phyloP scores from a whole-genome alignment of 2,888 invertebrate genomes.

The Fissipunctia ypsillon region DNA sequence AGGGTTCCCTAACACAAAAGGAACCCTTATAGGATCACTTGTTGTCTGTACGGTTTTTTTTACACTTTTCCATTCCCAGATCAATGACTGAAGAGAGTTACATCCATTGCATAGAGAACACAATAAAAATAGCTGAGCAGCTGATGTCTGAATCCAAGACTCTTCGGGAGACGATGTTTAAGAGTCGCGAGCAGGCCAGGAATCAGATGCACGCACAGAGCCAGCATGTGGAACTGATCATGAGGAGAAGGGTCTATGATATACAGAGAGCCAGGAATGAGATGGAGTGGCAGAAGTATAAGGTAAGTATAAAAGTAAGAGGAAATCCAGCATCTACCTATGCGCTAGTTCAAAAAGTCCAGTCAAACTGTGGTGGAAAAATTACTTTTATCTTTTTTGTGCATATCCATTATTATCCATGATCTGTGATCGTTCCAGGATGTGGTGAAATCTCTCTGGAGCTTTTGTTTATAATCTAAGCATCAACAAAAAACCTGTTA shows the following conservation, averaged over 20 bases:
- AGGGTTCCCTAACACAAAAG: background rate
- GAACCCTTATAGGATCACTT: background rate
- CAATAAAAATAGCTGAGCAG: constrained; percentile 95
- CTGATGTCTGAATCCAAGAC: constrained; percentile 94
- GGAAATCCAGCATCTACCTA: too few species aligned
- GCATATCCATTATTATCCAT: too few species aligned
- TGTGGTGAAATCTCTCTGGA: too few species aligned
- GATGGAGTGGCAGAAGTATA: constrained; percentile 95
- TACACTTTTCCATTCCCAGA: constrained; percentile 71
- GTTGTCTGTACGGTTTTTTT: background rate
- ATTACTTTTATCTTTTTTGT: too few species aligned
- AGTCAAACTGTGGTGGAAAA: too few species aligned
- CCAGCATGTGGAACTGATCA: constrained; percentile 95
- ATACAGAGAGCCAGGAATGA: constrained; percentile 96
- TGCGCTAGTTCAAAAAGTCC: too few species aligned
- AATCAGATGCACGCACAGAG: constrained; percentile 96
- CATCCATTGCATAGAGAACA: constrained; percentile 94
- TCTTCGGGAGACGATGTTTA: constrained; percentile 94
- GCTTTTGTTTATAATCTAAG: too few species aligned
- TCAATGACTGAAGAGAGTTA: constrained; percentile 95
- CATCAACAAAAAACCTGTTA: too few species aligned
- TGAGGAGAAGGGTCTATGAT: constrained; percentile 96
- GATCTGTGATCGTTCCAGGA: too few species aligned
- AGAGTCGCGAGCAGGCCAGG: constrained; percentile 94
- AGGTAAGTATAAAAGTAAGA: constrained; percentile 71